Evolutionary conservation across 35 echinoderm and acorn worm genomes (phyloP), one percentile per base, ranked within the genome.

Genomic region (Ophioderma brevispina): DNA sequence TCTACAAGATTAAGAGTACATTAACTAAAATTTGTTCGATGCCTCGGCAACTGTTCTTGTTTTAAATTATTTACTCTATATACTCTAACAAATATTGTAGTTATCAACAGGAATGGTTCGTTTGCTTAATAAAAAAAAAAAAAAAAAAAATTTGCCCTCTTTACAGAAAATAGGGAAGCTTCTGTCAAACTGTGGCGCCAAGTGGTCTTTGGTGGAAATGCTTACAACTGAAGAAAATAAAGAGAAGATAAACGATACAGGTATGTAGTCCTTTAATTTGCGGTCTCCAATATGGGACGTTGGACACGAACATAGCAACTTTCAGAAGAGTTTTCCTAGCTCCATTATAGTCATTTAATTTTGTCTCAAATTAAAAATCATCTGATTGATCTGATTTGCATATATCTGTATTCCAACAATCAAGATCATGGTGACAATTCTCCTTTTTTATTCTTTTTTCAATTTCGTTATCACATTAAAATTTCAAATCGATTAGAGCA

Each of bases 181-280:
- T 13, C 84, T 92, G 2, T 3, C 31, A 37, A 87, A 87, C 0
- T 82, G 36, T 38, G 91, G 91, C 55, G 84, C 84, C 25, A 92
- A 64, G 56, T 92, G 91, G 91, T 92, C 91, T 13, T 52, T 92
- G 3, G 32, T 82, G 0, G 33, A 81, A 30, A 64, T 92, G 77
- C 36, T 92, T 35, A 80, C 91, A 6, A 35, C 59, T 8, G 91
- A 87, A 88, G 80, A 32, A 25, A 46, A 87, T 46, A 78, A 33
- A 42, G 85, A 87, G 4, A 64, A 36, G 32, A 92, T 92, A 10
- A 92, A 87, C 50, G 0, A 87, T 38, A 92, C 91, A 63, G 91
- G 91, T 92, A 82, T 39, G 39, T 39, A 78, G 0, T 52, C 21
- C 8, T 52, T 52, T 52, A 8, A 52, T 52, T 52, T 11, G 8